Evolutionary conservation across 2,797 vertebrate genomes (phyloP), one percentile per base, ranked within the genome.

Genomic region (Chrosomus eos): DNA sequence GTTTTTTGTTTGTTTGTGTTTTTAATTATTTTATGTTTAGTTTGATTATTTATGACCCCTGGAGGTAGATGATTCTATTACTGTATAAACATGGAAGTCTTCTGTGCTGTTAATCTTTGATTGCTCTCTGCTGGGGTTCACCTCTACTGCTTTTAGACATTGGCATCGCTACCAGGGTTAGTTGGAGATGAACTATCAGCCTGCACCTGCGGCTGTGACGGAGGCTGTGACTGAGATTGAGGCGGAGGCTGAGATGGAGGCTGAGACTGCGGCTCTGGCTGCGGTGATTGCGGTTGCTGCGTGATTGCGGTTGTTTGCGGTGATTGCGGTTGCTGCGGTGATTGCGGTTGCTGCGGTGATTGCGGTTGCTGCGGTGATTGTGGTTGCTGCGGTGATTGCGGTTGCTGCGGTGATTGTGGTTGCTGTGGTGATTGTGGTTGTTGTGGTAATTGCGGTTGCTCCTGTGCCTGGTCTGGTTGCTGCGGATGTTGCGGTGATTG

Each of bases 11-110:
- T 92, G 88, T 92, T 90, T 91, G 81, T 90, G 90, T 8, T 1
- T 76, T 8, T 62, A 19, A 13, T 36, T 4, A 8, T 0, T 88
- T 89, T 91, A 93, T 93, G 94, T 93, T 91, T 89, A 88, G 90
- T 94, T 95, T 92, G 93, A 95, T 96, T 93, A 94, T 93, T 92
- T 95, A 96, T 96, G 96, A 95, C 97, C 97, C 95, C 96, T 95
- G 96, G 97, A 99, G 97, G 98, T 98, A 99, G 97, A 97, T 98
- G 96, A 97, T 94, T 95, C 95, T 96, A 96, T 97, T 96, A 94
- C 86, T 88, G 85, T 89, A 88, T 96, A 97, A 96, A 97, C 94
- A 93, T 95, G 94, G 97, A 96, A 98, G 96, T 97, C 96, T 97
- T 96, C 96, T 96, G 95, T 97, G 96, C 92, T 94, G 95, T 93